Percentiles rank a stretch among this genome's conserved stretches.
These are phyloP conservation scores for Andrena cerasifolii DNA, from an alignment of 1,140 invertebrate species.

Conservation along the genomic window DNA sequence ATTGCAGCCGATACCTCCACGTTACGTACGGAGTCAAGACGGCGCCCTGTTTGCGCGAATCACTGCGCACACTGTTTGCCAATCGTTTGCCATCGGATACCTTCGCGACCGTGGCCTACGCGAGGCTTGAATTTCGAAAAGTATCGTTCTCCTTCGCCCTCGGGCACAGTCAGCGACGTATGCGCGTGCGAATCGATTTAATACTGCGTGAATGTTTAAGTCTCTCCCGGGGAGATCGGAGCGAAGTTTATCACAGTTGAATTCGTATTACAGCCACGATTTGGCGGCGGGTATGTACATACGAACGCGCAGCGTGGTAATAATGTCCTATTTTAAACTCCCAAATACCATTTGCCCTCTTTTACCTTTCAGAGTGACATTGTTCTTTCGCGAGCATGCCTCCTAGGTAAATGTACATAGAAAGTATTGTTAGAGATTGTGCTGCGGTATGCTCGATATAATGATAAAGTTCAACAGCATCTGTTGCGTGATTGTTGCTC, in stretches of 20 bases:
- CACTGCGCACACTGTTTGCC: background rate
- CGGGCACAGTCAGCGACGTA: background rate
- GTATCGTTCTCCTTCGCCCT: background rate
- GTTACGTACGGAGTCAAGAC: conserved; percentile 7
- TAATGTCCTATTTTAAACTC: background rate
- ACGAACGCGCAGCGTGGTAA: conserved; percentile 18
- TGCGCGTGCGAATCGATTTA: no score
- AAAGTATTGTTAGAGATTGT: conserved; percentile 35
- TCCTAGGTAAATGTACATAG: conserved; percentile 35
- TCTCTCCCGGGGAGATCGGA: conserved; percentile 5
- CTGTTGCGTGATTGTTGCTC: conserved; percentile 1
- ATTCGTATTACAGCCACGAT: conserved; percentile 43
- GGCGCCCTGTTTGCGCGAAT: background rate
- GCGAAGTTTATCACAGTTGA: conserved; percentile 57
- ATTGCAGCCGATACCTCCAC: background rate
- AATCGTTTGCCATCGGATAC: background rate
- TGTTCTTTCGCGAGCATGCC: conserved; percentile 28
- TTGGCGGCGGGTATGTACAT: conserved; percentile 26
- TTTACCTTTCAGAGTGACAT: background rate
- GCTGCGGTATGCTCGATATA: conserved; percentile 17
- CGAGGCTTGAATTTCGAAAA: background rate
- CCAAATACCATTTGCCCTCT: background rate
- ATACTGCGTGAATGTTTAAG: no score
- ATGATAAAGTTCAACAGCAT: conserved; percentile 6
- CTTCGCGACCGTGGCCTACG: background rate